Evolutionary conservation across 1,140 invertebrate genomes (phyloP).

Genomic region (Hesperophylax magnus): DNA sequence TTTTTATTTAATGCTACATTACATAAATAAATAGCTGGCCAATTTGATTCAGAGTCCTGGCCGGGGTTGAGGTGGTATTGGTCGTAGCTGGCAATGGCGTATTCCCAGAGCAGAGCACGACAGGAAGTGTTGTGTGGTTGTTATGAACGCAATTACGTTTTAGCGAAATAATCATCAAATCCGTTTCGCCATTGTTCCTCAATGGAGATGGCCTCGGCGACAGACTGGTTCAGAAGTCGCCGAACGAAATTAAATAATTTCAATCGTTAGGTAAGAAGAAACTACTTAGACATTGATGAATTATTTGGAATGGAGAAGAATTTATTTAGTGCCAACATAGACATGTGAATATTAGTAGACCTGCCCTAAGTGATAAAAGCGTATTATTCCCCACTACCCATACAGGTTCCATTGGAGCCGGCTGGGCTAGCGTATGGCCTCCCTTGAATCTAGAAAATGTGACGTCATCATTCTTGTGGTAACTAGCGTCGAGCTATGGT

Average conservation of each 20-base stretch:
- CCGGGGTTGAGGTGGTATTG: background rate
- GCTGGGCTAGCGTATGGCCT: too few species aligned
- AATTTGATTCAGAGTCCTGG: too few species aligned
- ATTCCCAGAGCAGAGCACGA: background rate
- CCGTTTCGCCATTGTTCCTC: constrained; percentile 54
- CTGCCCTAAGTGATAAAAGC: too few species aligned
- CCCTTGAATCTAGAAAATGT: too few species aligned
- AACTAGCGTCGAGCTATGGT: too few species aligned
- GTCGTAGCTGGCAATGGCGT: background rate
- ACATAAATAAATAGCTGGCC: too few species aligned
- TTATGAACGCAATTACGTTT: constrained; percentile 57
- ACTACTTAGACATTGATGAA: background rate
- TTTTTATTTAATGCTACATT: too few species aligned
- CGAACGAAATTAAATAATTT: too few species aligned
- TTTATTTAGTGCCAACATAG: background rate
- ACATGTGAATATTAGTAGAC: too few species aligned
- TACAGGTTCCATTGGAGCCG: too few species aligned
- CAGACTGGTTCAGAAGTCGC: background rate
- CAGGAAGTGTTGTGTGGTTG: constrained; percentile 55
- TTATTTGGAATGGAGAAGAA: background rate
- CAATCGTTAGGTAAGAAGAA: background rate
- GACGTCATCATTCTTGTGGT: too few species aligned
- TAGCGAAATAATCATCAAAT: constrained; percentile 57
- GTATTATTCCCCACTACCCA: too few species aligned
- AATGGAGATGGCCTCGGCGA: constrained; percentile 37